A percentile compares a stretch with the other conserved stretches of the same genome.
phyloP scores from a whole-genome alignment of 2,888 invertebrate genomes.

The Tipula lateralis region DNA sequence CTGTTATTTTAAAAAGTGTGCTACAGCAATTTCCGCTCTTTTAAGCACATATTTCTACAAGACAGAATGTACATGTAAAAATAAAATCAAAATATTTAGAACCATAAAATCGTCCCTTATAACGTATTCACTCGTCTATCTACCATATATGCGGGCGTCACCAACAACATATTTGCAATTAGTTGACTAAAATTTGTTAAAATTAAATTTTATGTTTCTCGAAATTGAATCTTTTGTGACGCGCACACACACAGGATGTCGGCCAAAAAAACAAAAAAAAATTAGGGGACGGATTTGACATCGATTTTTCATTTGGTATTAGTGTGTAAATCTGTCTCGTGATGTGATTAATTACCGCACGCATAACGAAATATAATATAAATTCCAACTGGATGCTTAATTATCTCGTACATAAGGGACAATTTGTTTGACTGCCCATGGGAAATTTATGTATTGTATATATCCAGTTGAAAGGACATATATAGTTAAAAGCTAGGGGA shows the following conservation, averaged over 20 bases:
- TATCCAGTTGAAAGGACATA: too few species aligned
- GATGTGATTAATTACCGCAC: constrained; percentile 24
- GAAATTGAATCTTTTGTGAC: background rate
- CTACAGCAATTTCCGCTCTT: background rate
- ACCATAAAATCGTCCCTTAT: background rate
- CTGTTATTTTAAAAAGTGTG: background rate
- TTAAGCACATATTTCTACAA: background rate
- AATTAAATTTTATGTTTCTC: background rate
- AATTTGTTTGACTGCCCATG: background rate
- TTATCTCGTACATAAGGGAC: background rate
- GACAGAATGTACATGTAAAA: background rate
- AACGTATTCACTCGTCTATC: background rate
- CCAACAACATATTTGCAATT: background rate
- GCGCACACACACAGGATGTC: background rate
- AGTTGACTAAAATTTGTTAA: background rate
- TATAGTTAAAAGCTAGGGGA: background rate
- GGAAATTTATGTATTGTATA: background rate
- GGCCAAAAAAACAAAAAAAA: background rate
- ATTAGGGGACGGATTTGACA: background rate
- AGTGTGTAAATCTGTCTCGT: constrained; percentile 11
- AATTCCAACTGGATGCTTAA: constrained; percentile 1
- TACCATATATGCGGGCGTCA: constrained; percentile 3
- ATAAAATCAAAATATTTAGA: background rate
- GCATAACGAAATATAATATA: background rate
- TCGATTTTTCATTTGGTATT: constrained; percentile 4